These are phyloP conservation scores for Phyllostomus hastatus DNA, from an alignment of 2,113 vertebrate genomes.

Conservation along the genomic window DNA sequence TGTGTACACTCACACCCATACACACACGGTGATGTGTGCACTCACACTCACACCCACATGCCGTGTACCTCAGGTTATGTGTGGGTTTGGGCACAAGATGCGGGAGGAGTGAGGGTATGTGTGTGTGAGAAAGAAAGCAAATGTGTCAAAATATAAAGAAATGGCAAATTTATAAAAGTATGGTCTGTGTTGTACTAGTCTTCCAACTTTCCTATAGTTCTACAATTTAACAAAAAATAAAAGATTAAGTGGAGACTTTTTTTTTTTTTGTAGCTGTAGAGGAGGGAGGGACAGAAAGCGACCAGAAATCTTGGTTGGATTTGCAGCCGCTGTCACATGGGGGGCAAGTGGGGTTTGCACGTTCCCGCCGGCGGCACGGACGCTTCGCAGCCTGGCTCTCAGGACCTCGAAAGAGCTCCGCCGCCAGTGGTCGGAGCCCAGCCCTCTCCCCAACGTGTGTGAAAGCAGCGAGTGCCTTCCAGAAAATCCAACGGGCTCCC, in stretches of 20 bases:
- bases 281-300: background rate
- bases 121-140: background rate
- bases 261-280: too few species aligned
- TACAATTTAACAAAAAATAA: background rate
- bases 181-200: background rate
- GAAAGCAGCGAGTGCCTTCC: background rate
- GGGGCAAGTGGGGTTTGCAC: background rate
- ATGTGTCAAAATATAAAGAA: background rate
- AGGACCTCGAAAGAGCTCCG: background rate
- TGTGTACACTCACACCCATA: background rate
- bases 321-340: background rate
- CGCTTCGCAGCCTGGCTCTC: background rate
- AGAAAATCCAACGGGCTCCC: background rate
- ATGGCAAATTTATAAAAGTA: background rate
- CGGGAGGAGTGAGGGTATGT: rapidly evolving
- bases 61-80: background rate
- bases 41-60: background rate
- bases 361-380: too few species aligned
- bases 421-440: background rate
- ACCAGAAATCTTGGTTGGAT: background rate
- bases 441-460: background rate
- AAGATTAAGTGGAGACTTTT: too few species aligned
- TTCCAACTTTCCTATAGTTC: background rate
- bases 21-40: background rate
- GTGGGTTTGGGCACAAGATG: rapidly evolving